phyloP scores from a whole-genome alignment of 2,797 vertebrate species.

The Poecilia gillii region DNA sequence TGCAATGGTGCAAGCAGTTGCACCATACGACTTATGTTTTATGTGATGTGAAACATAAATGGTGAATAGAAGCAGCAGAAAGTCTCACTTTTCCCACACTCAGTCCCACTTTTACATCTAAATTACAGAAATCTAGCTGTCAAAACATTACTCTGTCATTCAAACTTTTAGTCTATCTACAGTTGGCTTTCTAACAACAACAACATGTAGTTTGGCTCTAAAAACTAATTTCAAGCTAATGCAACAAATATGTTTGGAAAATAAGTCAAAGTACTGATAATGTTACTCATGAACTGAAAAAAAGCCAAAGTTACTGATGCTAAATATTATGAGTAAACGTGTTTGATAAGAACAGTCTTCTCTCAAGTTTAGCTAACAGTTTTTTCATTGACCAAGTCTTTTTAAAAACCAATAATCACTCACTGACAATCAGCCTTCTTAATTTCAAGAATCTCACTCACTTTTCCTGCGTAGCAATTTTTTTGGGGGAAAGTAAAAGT shows the following conservation, averaged over 20 bases:
- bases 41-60: not conserved
- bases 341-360: too few species aligned
- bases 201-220: not conserved
- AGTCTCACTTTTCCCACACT: not conserved
- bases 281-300: not conserved
- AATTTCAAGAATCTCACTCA: not conserved
- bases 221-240: not conserved
- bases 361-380: too few species aligned
- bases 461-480: not conserved
- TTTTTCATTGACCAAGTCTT: too few species aligned
- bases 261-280: not conserved
- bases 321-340: not conserved
- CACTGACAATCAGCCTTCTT: not conserved
- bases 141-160: not conserved
- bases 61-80: not conserved
- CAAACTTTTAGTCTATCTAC: not conserved
- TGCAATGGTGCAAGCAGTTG: not conserved
- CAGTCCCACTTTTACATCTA: not conserved
- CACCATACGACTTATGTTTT: not conserved
- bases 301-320: not conserved
- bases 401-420: too few species aligned
- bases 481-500: not conserved
- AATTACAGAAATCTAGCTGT: not conserved
- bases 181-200: not conserved
- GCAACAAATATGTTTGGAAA: not conserved